These are phyloP conservation scores for Tricholauxania praeusta DNA, from an alignment of 2,888 invertebrate species.

Conservation along the genomic window DNA sequence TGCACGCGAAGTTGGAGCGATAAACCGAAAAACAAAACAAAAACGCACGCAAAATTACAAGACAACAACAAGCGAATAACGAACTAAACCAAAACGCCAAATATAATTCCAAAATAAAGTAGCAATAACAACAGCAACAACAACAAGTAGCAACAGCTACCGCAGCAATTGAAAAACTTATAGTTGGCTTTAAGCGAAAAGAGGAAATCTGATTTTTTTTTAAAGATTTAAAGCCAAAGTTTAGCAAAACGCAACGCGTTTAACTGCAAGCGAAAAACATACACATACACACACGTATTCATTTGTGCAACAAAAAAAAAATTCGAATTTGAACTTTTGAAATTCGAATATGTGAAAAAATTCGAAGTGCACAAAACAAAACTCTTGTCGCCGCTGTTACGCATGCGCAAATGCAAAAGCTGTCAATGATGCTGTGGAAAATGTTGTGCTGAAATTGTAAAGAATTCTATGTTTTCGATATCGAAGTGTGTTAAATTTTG, in stretches of 20 bases:
- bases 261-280: too few relatives aligned
- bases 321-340: too few relatives aligned
- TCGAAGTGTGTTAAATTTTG: too few relatives aligned
- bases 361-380: too few relatives aligned
- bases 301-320: too few relatives aligned
- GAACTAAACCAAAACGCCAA: slow-evolving; percentile 33
- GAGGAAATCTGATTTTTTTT: neutral
- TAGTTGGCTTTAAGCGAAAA: slow-evolving; percentile 5
- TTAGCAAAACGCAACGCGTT: slow-evolving; percentile 8
- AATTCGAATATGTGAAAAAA: too few relatives aligned
- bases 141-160: slow-evolving; percentile 39
- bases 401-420: too few relatives aligned
- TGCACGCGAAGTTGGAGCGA: slow-evolving; percentile 58
- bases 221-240: slow-evolving; percentile 22
- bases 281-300: neutral
- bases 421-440: too few relatives aligned
- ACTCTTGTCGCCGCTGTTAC: too few relatives aligned
- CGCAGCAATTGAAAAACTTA: slow-evolving; percentile 10
- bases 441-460: too few relatives aligned
- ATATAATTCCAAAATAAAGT: too few relatives aligned
- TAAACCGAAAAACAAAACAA: neutral
- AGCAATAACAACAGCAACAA: slow-evolving; percentile 36
- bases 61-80: slow-evolving; percentile 20
- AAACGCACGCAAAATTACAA: slow-evolving; percentile 47
- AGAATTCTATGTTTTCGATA: too few relatives aligned